A percentile compares a stretch with the other conserved stretches of the same genome.
These are phyloP conservation scores for Chrysina gloriosa DNA, from an alignment of 2,888 invertebrate genomes.

Conservation along the genomic window DNA sequence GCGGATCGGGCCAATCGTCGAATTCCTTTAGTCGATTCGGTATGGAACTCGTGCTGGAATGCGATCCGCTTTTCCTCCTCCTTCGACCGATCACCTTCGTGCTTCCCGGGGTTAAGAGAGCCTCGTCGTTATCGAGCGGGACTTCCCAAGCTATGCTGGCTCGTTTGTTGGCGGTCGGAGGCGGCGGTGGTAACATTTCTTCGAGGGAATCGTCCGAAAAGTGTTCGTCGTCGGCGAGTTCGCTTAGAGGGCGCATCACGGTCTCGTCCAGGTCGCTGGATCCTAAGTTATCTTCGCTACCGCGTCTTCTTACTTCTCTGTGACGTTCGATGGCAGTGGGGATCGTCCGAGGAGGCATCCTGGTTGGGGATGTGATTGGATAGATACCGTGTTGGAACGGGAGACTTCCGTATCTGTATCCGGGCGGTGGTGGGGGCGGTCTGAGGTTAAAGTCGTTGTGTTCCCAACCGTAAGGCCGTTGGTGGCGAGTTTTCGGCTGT, in stretches of 20 bases:
- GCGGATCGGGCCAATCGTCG: slow-evolving; percentile 81
- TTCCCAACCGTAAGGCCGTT: slow-evolving; percentile 81
- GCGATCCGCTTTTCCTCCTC: slow-evolving; percentile 66
- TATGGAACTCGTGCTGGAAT: slow-evolving; percentile 79
- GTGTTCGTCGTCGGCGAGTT: slow-evolving; percentile 70
- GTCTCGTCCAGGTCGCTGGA: slow-evolving; percentile 61
- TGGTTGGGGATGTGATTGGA: slow-evolving; percentile 67
- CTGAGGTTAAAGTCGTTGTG: slow-evolving; percentile 63
- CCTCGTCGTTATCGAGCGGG: slow-evolving; percentile 78
- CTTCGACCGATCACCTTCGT: slow-evolving; percentile 63
- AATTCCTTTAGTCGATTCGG: slow-evolving; percentile 75
- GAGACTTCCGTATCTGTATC: slow-evolving; percentile 75
- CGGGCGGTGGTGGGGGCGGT: slow-evolving; percentile 72
- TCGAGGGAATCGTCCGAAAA: slow-evolving; percentile 89
- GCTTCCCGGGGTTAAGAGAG: slow-evolving; percentile 74
- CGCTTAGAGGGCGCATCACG: slow-evolving; percentile 58
- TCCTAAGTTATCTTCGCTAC: slow-evolving; percentile 62
- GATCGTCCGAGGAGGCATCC: slow-evolving; percentile 76
- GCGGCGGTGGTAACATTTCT: slow-evolving; percentile 77
- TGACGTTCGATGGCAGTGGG: slow-evolving; percentile 80
- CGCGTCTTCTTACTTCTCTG: slow-evolving; percentile 78
- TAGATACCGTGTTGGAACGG: slow-evolving; percentile 75
- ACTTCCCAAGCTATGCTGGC: slow-evolving; percentile 91
- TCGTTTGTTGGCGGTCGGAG: slow-evolving; percentile 73
- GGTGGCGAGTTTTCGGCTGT: slow-evolving; percentile 81